A percentile compares a stretch with the other conserved stretches of the same genome.
Evolutionary conservation across 2,797 vertebrate species (phyloP).

Genomic region (Chanos chanos): DNA sequence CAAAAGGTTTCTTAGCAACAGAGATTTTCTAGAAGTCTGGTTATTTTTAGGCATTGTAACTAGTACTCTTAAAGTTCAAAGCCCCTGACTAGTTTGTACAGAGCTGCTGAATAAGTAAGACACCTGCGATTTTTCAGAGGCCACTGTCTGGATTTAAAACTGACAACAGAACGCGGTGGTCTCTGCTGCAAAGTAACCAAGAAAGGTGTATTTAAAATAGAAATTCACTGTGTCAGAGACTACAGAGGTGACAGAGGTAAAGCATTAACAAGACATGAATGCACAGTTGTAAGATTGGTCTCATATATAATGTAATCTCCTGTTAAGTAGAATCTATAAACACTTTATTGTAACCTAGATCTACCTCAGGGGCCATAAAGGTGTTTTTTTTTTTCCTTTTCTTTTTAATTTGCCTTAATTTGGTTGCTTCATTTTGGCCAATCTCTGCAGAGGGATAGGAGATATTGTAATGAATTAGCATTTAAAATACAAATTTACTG

Average conservation of each 20-base stretch:
- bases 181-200: background rate
- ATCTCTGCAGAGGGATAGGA: slow-evolving; percentile 15
- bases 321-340: slow-evolving; percentile 17
- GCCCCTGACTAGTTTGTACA: slow-evolving; percentile 6
- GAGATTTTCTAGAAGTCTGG: slow-evolving; percentile 11
- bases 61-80: slow-evolving; percentile 9
- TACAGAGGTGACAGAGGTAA: no score
- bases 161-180: slow-evolving; percentile 1
- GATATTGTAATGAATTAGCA: slow-evolving; percentile 14
- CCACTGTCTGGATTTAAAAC: no score
- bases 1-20: background rate
- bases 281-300: slow-evolving; percentile 11
- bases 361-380: slow-evolving; percentile 52
- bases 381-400: background rate
- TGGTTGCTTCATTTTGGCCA: slow-evolving; percentile 27
- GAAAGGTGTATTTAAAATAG: slow-evolving; percentile 20
- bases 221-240: slow-evolving; percentile 28
- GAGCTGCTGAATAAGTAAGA: no score
- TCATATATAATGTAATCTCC: no score
- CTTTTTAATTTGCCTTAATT: slow-evolving; percentile 46
- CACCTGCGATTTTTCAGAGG: no score
- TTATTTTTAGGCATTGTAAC: background rate
- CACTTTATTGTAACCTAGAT: slow-evolving; percentile 46
- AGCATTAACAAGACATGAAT: slow-evolving; percentile 25
- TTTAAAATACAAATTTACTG: slow-evolving; percentile 15